Evolutionary conservation across 1,140 invertebrate species (phyloP).

Genomic region (Hylyphantes graminicola): DNA sequence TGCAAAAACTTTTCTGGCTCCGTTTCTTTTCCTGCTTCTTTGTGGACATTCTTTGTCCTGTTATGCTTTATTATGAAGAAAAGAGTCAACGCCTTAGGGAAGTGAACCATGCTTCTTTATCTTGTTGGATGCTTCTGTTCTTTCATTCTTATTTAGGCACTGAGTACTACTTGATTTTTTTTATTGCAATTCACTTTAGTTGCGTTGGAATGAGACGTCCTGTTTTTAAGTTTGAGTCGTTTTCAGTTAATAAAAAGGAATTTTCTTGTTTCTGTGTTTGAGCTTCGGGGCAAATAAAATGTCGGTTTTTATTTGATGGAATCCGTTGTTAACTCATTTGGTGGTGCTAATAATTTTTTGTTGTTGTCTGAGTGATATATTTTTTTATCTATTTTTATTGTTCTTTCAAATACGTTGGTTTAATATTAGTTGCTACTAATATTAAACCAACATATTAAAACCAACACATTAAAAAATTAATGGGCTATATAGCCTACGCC

Average conservation of each 20-base stretch:
- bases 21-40: conserved; percentile 2
- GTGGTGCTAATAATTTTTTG: no score
- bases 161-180: conserved; percentile 2
- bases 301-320: no score
- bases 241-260: not conserved
- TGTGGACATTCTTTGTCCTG: conserved; percentile 45
- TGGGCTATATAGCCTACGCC: no score
- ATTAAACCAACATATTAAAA: no score
- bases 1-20: not conserved
- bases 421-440: no score
- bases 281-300: no score
- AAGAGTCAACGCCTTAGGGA: conserved; percentile 27
- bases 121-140: conserved; percentile 21
- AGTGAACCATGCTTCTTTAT: conserved; percentile 43
- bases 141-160: conserved; percentile 33
- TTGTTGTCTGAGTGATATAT: no score
- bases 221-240: conserved; percentile 16
- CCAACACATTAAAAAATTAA: no score
- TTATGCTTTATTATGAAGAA: conserved; percentile 40
- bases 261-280: no score
- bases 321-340: no score
- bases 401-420: no score
- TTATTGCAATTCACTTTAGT: not conserved
- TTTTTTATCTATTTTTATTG: no score
- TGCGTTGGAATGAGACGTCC: conserved; percentile 28